Conservation (phyloP, 2,797 vertebrate species). For the Danio albolineatus region DNA sequence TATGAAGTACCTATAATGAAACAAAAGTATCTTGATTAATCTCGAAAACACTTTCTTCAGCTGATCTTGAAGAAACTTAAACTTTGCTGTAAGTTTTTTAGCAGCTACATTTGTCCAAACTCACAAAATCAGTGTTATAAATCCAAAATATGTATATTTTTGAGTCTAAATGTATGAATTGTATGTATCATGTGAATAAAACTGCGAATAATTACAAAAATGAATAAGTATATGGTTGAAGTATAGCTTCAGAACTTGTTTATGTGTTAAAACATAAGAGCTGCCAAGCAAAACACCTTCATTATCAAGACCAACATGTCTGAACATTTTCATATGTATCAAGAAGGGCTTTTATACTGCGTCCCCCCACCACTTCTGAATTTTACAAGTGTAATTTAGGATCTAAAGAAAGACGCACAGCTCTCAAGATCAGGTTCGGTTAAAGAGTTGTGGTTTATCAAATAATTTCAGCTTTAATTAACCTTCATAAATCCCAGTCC, state of each 20-base stretch:
- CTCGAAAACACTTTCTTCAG: neutral
- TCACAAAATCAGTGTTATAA: neutral
- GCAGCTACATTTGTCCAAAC: neutral
- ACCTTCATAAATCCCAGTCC: neutral
- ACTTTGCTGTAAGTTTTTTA: neutral
- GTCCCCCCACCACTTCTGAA: neutral
- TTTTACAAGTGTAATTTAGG: neutral
- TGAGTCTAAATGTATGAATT: neutral
- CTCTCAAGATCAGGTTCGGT: neutral
- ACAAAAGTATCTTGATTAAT: neutral
- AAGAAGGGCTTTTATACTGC: neutral
- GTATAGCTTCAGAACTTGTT: neutral
- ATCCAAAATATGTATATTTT: neutral
- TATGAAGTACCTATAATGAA: neutral
- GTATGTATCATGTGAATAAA: neutral
- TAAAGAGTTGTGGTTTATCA: neutral
- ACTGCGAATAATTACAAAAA: neutral
- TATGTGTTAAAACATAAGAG: conserved; percentile 22
- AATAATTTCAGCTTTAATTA: neutral
- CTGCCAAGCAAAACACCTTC: conserved; percentile 33
- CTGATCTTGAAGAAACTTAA: neutral
- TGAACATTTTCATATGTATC: conserved; percentile 18
- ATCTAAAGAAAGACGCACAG: conserved; percentile 2
- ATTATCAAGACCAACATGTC: conserved; percentile 22
- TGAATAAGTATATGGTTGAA: neutral